Conservation (phyloP, 2,797 vertebrate species). For the Myotis findleyi region DNA sequence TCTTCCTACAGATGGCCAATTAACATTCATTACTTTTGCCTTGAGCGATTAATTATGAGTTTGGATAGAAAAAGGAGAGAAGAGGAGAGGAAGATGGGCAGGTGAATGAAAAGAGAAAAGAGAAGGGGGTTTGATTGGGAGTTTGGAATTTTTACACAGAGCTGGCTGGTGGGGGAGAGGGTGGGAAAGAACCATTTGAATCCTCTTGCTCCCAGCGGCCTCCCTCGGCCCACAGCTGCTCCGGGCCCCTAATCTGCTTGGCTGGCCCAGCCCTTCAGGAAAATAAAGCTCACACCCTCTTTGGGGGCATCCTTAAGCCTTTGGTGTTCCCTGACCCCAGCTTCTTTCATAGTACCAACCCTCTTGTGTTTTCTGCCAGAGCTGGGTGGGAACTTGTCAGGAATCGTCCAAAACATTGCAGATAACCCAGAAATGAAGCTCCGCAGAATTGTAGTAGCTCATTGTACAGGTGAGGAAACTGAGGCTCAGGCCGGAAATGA, state of each 20-base stretch:
- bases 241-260: conserved; percentile 80
- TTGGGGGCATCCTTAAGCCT: conserved; percentile 70
- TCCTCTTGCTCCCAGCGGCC: conserved; percentile 72
- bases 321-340: conserved; percentile 78
- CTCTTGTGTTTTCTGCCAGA: conserved; percentile 69
- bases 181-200: conserved; percentile 80
- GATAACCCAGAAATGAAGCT: conserved; percentile 17
- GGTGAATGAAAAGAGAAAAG: conserved; percentile 86
- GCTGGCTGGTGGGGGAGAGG: conserved; percentile 79
- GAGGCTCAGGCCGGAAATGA: conserved; percentile 49
- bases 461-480: conserved; percentile 52
- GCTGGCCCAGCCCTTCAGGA: conserved; percentile 78
- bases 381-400: conserved; percentile 72
- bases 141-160: conserved; percentile 83
- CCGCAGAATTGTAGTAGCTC: neutral
- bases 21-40: conserved; percentile 95
- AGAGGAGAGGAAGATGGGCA: conserved; percentile 90
- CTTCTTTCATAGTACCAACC: conserved; percentile 67
- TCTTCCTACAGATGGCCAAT: conserved; percentile 95
- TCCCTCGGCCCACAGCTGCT: conserved; percentile 79
- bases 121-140: conserved; percentile 86
- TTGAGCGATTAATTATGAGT: conserved; percentile 93
- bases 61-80: conserved; percentile 89
- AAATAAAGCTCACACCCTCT: conserved; percentile 77
- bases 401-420: conserved; percentile 20